Percentiles rank a stretch among this genome's conserved stretches.
Evolutionary conservation across 2,888 invertebrate genomes (phyloP).

Genomic region (Achlya flavicornis): DNA sequence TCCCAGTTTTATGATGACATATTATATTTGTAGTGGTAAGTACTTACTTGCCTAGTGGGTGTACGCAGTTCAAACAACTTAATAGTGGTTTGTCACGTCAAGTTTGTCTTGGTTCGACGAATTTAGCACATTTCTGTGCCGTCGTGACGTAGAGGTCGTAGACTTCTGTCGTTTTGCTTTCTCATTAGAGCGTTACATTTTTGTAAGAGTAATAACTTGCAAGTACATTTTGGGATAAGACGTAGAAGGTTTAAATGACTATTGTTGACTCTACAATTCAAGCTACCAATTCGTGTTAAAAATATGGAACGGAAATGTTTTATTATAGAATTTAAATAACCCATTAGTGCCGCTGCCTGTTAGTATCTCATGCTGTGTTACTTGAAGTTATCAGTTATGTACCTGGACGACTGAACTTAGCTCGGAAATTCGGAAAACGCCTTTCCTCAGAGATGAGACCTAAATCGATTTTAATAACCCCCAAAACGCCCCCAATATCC

Average conservation of each 20-base stretch:
- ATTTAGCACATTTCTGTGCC: conserved; percentile 74
- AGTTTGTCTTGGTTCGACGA: conserved; percentile 66
- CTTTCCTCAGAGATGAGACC: no score
- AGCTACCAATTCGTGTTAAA: background rate
- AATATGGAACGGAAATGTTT: background rate
- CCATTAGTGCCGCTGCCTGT: background rate
- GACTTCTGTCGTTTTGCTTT: conserved; percentile 71
- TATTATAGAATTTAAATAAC: no score
- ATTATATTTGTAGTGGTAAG: conserved; percentile 40
- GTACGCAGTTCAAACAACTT: conserved; percentile 62
- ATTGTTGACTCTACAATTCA: background rate
- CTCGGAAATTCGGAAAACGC: no score
- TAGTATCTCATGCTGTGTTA: no score
- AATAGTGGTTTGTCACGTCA: conserved; percentile 70
- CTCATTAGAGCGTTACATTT: conserved; percentile 78
- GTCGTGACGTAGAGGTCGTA: conserved; percentile 67
- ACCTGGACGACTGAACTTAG: no score
- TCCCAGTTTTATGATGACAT: conserved; percentile 51
- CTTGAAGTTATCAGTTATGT: background rate
- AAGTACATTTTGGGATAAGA: conserved; percentile 29
- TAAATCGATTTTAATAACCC: no score
- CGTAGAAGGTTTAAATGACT: conserved; percentile 24
- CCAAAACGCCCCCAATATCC: no score
- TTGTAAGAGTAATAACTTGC: conserved; percentile 39
- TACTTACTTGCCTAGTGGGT: conserved; percentile 13